Evolutionary conservation across 2,797 vertebrate genomes (phyloP).

Genomic region (Momotus momota): DNA sequence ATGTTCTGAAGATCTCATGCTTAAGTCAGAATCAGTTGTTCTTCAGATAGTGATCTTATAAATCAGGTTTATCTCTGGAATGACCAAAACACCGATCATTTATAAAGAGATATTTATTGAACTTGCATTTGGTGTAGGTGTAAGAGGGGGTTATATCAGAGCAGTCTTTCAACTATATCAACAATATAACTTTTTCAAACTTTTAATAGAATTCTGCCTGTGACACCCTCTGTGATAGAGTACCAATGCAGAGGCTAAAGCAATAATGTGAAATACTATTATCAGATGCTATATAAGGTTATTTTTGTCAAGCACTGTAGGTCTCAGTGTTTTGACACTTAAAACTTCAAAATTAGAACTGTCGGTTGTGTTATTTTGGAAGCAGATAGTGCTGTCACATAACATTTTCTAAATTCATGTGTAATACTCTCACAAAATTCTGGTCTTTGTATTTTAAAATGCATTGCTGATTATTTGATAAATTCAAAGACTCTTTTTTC

Average conservation of each 20-base stretch:
- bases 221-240: not conserved
- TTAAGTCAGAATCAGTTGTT: not conserved
- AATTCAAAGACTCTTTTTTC: not conserved
- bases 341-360: not conserved
- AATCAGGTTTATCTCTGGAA: not conserved
- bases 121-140: not conserved
- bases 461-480: not conserved
- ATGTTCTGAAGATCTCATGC: not conserved
- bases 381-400: not conserved
- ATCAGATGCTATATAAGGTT: not conserved
- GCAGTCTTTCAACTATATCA: not conserved
- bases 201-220: constrained; percentile 4
- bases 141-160: not conserved
- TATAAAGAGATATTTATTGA: not conserved
- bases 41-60: not conserved
- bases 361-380: not conserved
- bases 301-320: not conserved
- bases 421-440: not conserved
- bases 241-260: not conserved
- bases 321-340: not conserved
- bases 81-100: not conserved
- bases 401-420: too few species aligned
- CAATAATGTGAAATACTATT: not conserved
- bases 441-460: not conserved
- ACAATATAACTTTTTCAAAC: not conserved